phyloP scores from a whole-genome alignment of 2,113 vertebrate species.

The Sula dactylatra region DNA sequence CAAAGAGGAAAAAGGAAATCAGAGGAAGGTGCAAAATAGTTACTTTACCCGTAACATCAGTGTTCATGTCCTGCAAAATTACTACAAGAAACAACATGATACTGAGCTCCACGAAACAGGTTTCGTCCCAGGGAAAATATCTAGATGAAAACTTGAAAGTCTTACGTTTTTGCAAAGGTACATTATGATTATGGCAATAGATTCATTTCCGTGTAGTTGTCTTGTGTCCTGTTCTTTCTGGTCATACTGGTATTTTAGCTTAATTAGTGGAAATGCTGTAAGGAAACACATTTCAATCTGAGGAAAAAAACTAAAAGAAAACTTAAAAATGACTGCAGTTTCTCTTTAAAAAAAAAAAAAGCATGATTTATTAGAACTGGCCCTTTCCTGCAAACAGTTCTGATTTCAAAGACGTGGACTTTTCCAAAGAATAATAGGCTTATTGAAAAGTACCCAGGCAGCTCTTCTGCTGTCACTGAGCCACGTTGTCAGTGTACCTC shows the following conservation, averaged over 20 bases:
- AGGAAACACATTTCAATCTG: background rate
- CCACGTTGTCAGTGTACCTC: background rate
- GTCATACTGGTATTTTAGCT: background rate
- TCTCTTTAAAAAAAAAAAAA: background rate
- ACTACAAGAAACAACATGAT: background rate
- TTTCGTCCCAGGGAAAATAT: conserved; percentile 8
- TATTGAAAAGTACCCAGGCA: background rate
- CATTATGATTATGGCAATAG: background rate
- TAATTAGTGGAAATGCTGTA: background rate
- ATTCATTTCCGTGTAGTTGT: background rate
- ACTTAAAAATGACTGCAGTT: background rate
- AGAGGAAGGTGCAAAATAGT: conserved; percentile 31
- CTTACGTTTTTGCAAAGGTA: background rate
- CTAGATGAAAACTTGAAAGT: background rate
- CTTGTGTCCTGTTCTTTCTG: background rate
- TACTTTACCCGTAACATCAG: conserved; percentile 11
- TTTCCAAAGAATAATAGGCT: background rate
- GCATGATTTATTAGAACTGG: background rate
- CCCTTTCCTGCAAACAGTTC: background rate
- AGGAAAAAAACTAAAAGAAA: background rate
- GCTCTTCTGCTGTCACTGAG: background rate
- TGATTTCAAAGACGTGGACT: background rate
- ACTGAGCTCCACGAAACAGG: background rate
- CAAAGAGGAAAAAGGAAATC: conserved; percentile 27
- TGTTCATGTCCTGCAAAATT: conserved; percentile 56